Evolutionary conservation across 1,140 invertebrate genomes (phyloP).

Genomic region (Bathynomus jamesi): DNA sequence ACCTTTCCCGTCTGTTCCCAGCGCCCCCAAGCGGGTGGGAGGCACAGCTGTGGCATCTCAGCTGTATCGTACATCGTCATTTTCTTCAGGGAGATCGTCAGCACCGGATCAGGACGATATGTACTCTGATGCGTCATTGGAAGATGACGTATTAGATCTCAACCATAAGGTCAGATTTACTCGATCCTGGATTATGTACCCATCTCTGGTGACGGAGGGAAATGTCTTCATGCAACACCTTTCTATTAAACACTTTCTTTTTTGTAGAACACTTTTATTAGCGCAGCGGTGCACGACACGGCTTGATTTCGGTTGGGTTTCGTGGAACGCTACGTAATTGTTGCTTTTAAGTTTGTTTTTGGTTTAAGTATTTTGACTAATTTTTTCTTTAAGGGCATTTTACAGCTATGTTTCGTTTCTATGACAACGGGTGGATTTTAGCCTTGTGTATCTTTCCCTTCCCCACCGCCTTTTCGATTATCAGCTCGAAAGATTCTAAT

Average conservation of each 20-base stretch:
- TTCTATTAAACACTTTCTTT: not conserved
- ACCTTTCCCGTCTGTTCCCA: not conserved
- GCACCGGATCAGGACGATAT: slow-evolving; percentile 84
- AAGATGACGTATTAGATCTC: slow-evolving; percentile 82
- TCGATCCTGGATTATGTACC: not conserved
- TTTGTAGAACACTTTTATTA: not conserved
- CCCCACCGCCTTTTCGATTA: no score
- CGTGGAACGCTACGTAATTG: no score
- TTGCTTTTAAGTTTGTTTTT: no score
- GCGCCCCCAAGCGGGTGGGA: slow-evolving; percentile 20
- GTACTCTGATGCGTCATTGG: slow-evolving; percentile 80
- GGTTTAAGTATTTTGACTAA: no score
- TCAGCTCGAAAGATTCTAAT: no score
- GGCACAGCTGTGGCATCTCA: slow-evolving; percentile 47
- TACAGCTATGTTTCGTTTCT: no score
- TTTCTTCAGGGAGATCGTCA: slow-evolving; percentile 77
- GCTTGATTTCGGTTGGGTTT: no score
- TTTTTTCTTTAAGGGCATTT: no score
- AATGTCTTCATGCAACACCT: not conserved
- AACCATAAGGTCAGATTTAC: slow-evolving; percentile 78
- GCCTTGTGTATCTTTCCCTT: no score
- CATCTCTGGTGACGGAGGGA: not conserved
- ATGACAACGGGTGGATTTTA: no score
- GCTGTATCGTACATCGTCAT: slow-evolving; percentile 78
- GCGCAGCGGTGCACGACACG: no score